Conservation (phyloP, 1,140 invertebrate genomes). For the Drosophila gunungcola region DNA sequence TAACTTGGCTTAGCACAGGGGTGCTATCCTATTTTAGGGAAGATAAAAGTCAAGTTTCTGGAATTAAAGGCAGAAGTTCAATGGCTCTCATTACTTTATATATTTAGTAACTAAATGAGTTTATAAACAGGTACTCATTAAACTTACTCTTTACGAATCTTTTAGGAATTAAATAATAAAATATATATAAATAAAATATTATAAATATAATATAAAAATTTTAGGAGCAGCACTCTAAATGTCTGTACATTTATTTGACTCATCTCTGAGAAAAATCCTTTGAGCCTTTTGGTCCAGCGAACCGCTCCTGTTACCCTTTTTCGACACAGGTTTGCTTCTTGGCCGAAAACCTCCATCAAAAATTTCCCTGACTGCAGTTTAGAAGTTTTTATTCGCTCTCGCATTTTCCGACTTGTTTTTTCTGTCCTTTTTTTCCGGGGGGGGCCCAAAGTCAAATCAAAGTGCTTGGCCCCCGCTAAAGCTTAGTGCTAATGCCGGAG, state of each 20-base stretch:
- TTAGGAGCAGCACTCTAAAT: no score
- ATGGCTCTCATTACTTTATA: no score
- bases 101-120: no score
- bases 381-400: constrained; percentile 65
- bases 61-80: no score
- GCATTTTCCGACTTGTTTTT: constrained; percentile 11
- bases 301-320: constrained; percentile 52
- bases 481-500: constrained; percentile 55
- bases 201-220: no score
- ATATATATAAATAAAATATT: no score
- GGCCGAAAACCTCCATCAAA: constrained; percentile 66
- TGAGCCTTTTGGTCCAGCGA: background rate
- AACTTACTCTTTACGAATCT: no score
- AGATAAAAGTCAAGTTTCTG: background rate
- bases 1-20: constrained; percentile 12
- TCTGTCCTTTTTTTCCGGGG: background rate
- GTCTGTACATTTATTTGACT: background rate
- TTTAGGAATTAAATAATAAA: no score
- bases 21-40: background rate
- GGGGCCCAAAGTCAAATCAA: constrained; percentile 76
- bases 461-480: constrained; percentile 57
- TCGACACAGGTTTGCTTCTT: constrained; percentile 25
- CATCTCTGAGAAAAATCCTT: background rate
- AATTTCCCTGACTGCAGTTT: constrained; percentile 56
- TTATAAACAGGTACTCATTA: no score